Conservation (phyloP, 2,113 vertebrate species). For the Ranitomeya variabilis region DNA sequence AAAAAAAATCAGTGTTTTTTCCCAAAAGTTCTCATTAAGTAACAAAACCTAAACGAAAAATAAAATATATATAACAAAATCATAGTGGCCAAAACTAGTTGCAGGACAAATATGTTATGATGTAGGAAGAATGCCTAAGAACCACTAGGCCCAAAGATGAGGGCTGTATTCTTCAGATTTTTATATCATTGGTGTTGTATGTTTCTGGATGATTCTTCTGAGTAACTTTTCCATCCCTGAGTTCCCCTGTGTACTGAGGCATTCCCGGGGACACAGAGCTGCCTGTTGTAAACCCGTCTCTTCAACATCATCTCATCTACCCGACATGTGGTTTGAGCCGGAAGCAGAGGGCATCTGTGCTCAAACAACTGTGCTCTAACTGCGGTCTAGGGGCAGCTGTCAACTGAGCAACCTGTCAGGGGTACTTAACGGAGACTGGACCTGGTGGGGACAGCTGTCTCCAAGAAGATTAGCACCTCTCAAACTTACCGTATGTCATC, state of each 20-base stretch:
- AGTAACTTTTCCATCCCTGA: background rate
- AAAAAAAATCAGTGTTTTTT: too few relatives aligned
- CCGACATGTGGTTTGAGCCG: slow-evolving; percentile 18
- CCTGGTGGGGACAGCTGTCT: slow-evolving; percentile 44
- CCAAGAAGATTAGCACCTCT: background rate
- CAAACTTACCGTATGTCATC: slow-evolving; percentile 11
- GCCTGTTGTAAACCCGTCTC: background rate
- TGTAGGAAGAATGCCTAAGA: too few relatives aligned
- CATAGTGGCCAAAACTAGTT: too few relatives aligned
- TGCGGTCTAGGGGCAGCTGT: slow-evolving; percentile 48
- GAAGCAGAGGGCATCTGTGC: slow-evolving; percentile 39
- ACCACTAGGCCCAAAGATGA: too few relatives aligned
- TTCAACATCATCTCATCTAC: slow-evolving; percentile 14
- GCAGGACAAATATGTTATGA: too few relatives aligned
- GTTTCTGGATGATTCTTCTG: background rate
- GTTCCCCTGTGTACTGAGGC: background rate
- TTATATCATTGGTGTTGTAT: too few relatives aligned
- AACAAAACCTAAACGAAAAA: too few relatives aligned
- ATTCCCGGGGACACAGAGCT: background rate
- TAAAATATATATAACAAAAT: too few relatives aligned
- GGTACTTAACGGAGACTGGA: slow-evolving; percentile 30
- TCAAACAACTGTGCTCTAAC: slow-evolving; percentile 45
- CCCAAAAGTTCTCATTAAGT: too few relatives aligned
- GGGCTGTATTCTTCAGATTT: background rate
- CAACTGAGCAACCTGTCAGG: slow-evolving; percentile 38